Base-by-base conservation (phyloP, 2,797 vertebrate species). In the Sebastiscus albofasciatus region DNA sequence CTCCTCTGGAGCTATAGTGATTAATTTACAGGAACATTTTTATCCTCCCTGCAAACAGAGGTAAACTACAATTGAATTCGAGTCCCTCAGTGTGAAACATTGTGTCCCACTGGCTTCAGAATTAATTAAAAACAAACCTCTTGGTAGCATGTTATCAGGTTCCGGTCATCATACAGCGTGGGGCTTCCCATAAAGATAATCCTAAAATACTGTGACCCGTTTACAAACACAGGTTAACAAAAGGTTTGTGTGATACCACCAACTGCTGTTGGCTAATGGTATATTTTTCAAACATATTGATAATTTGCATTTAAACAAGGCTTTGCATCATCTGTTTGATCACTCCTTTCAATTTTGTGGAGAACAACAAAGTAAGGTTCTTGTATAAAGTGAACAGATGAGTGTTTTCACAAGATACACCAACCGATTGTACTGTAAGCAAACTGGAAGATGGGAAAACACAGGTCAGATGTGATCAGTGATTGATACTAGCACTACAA, bases 61-160 rank as follows among this genome's bases (percentile, higher is more conserved):
- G 9, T 8, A 62, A 6, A 68, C 26, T 9, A 59, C 0, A 2
- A 70, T 31, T n/a, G 8, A 68, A 31, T 52, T n/a, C 42, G 6
- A 64, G 34, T 39, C 42, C 52, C 7, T 62, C 16, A 18, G 20
- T 26, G 66, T 70, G 14, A 69, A 62, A 67, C 29, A 71, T 12
- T 12, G 58, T 39, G 36, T 73, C 67, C 29, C 22, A 39, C 14
- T 24, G 7, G 24, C 29, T 72, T 49, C 7, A 71, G 76, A 71
- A 81, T 72, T 39, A 52, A 83, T 72, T 52, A 59, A 70, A 88
- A 87, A 18, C 49, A 67, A 79, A 78, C 24, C 31, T 75, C 34
- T 66, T 18, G 18, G 10, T 80, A 0, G 22, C 14, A 26, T 16
- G 29, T 82, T 85, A 83, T 83, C 81, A 84, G 62, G 14, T 60